These are phyloP conservation scores for Oopsacas minuta DNA, from an alignment of 37 sponge, comb jelly and placozoan genomes.

Conservation along the genomic window DNA sequence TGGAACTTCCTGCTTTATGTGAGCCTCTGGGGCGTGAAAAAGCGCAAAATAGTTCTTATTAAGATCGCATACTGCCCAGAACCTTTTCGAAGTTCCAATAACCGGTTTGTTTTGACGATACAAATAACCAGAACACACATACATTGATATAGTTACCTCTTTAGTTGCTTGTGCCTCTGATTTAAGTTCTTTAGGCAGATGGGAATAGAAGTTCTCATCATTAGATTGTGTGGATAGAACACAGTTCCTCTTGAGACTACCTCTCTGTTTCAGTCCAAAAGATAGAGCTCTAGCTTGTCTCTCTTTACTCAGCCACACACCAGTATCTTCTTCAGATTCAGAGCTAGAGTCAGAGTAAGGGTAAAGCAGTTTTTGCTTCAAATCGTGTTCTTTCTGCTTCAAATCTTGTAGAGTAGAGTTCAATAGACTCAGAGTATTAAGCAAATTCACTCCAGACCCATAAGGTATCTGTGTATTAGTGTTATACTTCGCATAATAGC, in stretches of 20 bases:
- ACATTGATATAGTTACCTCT: neutral
- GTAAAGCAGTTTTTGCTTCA: neutral
- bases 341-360: neutral
- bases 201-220: neutral
- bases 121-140: neutral
- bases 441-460: neutral
- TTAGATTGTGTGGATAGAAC: neutral
- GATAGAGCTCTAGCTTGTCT: neutral
- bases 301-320: neutral
- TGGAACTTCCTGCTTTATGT: neutral
- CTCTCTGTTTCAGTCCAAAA: neutral
- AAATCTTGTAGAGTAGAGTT: neutral
- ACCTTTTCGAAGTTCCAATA: slow-evolving; percentile 38
- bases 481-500: slow-evolving; percentile 13
- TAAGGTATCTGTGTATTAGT: neutral
- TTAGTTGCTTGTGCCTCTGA: neutral
- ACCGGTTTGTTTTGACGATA: neutral
- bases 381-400: neutral
- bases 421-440: neutral
- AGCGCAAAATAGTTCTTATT: slow-evolving; percentile 47
- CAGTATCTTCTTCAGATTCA: neutral
- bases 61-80: slow-evolving; percentile 81
- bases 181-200: neutral
- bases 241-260: neutral
- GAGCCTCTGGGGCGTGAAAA: slow-evolving; percentile 52